A percentile compares a stretch with the other conserved stretches of the same genome.
phyloP scores from a whole-genome alignment of 2,113 vertebrate genomes.

The Anseranas semipalmata region DNA sequence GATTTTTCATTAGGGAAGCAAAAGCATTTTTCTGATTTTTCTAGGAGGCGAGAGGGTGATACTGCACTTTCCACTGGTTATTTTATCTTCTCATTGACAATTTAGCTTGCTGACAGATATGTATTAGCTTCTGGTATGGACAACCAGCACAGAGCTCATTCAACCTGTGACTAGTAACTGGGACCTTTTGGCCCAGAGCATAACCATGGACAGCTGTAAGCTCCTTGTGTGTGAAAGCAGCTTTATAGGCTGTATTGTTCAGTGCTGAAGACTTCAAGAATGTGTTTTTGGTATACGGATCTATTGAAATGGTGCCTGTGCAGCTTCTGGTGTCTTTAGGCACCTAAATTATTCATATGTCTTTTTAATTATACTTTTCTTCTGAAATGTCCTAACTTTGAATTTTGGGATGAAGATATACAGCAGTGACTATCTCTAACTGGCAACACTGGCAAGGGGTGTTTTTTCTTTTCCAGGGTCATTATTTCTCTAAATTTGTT shows the following conservation, averaged over 20 bases:
- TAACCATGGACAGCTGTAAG: background rate
- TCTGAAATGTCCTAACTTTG: background rate
- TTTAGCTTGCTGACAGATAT: background rate
- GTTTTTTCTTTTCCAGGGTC: background rate
- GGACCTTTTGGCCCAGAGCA: background rate
- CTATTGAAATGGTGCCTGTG: background rate
- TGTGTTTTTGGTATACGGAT: background rate
- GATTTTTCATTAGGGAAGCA: background rate
- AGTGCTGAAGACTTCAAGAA: background rate
- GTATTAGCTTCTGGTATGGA: background rate
- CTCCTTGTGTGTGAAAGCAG: background rate
- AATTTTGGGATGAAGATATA: background rate
- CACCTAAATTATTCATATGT: background rate
- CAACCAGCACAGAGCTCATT: background rate
- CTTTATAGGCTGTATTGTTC: background rate
- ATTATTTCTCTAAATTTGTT: background rate
- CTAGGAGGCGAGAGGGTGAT: background rate
- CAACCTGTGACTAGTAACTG: background rate
- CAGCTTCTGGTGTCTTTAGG: background rate
- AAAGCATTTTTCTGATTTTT: background rate
- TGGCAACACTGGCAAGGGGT: fast-evolving
- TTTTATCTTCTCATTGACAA: background rate
- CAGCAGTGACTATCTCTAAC: background rate
- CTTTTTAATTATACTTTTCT: background rate
- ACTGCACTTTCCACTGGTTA: background rate